phyloP scores from a whole-genome alignment of 2,888 invertebrate genomes.

The Gonocerus acuteangulatus region DNA sequence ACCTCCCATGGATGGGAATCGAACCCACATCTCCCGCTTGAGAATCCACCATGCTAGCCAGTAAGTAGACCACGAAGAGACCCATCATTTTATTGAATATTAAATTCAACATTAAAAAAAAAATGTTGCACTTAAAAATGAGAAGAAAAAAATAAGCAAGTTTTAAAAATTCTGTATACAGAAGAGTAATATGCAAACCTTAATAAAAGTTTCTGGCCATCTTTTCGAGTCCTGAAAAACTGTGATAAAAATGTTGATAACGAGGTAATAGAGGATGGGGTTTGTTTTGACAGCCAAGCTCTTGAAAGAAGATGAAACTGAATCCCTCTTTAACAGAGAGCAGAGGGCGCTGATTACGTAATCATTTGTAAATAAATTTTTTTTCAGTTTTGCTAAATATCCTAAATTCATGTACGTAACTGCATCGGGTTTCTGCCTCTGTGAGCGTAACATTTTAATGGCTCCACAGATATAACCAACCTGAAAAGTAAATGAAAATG shows the following conservation, averaged over 20 bases:
- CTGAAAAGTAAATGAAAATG: no score
- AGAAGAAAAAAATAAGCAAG: no score
- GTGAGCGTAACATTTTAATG: slow-evolving; percentile 68
- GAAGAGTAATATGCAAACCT: slow-evolving; percentile 57
- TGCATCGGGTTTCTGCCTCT: slow-evolving; percentile 76
- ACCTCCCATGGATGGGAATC: no score
- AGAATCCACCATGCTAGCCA: no score
- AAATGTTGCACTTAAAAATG: no score
- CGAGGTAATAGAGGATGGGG: slow-evolving; percentile 55
- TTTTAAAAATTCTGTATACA: no score
- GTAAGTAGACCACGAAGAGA: no score
- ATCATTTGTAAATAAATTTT: slow-evolving; percentile 68
- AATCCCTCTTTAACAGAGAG: slow-evolving; percentile 61
- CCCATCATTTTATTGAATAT: no score
- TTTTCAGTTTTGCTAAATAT: slow-evolving; percentile 70
- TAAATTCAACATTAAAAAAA: no score
- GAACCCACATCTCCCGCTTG: no score
- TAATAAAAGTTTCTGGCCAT: slow-evolving; percentile 89
- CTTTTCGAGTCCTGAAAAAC: slow-evolving; percentile 72
- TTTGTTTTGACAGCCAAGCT: slow-evolving; percentile 36
- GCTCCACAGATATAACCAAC: slow-evolving; percentile 75
- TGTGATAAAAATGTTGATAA: slow-evolving; percentile 73
- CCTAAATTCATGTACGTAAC: slow-evolving; percentile 66
- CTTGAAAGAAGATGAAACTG: slow-evolving; percentile 30
- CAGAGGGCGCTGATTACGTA: slow-evolving; percentile 69